Base-by-base conservation (phyloP, 2,888 invertebrate genomes). In the Corythucha ciliata region DNA sequence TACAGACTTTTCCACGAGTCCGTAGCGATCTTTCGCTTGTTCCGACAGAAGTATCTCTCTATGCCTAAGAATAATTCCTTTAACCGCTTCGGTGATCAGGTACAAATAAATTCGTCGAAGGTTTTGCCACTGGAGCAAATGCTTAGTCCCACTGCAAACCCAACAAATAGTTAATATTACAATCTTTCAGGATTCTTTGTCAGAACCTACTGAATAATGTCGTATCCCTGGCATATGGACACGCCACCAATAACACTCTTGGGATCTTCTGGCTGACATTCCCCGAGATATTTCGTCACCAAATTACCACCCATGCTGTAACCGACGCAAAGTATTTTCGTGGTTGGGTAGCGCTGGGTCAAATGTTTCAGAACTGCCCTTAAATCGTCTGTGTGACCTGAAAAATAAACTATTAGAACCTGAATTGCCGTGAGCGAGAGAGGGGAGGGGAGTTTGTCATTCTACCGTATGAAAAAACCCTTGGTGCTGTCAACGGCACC, bases 251-350 rank as follows among this genome's bases (percentile, higher is more conserved):
- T 81, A 52, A 93, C 81, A 64, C 79, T 81, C 14, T 71, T 61
- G 1, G 83, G 76, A 60, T 79, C 75, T 57, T 73, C 74, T 57
- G 74, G 69, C 16, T 78, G 76, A 29, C 67, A 67, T 69, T 92
- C 90, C 29, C 92, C 91, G 67, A 93, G 74, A 67, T 91, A 94
- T 69, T 91, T 91, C n/a, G 90, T 82, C 36, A 93, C 79, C 57
- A 93, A 73, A 72, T 94, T 94, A 21, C 88, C 94, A 37, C 94
- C 94, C 67, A 94, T 78, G 69, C 91, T 91, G 70, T 92, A 94
- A 46, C 94, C 94, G 53, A 92, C 81, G 60, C 84, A 80, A 57
- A 93, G 77, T 54, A 92, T 74, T 66, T 80, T 80, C 33, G 86
- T 83, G 59, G 75, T 74, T 3, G 86, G 80, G 69, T 86, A 86